Evolutionary conservation across 2,113 vertebrate species (phyloP), one percentile per base, ranked within the genome.

Genomic region (Tenebrosternarchus preto): DNA sequence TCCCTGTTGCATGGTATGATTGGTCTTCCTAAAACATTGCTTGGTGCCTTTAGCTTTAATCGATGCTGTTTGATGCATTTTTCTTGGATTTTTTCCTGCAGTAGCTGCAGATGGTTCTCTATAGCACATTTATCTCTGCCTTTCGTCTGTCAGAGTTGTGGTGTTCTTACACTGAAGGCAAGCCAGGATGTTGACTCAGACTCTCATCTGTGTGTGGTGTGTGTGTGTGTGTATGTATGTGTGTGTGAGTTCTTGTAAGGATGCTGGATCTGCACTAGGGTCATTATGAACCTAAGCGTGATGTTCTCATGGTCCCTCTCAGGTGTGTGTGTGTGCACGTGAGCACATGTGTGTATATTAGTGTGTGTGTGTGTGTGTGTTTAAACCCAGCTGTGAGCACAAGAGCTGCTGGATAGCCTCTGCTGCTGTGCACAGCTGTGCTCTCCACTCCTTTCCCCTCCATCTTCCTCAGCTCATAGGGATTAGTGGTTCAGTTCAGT

Each of bases 231-330:
- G 76, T 84, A 12, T 81, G 82, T 86, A 76, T 82, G 85, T 63
- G 68, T 88, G 85, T 89, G 78, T 24, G 19, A 61, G 71, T 68
- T 76, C 50, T 71, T 61, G 53, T 27, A 61, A 66, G 81, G 55
- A 29, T 73, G 29, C 63, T 67, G 79, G 77, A 76, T 75, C 86
- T 78, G 77, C 57, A 9, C 63, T 72, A 75, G 39, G 16, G 81
- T 87, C 89, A 90, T 89, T 87, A 86, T 76, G 77, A 81, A 77
- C 55, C 74, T 80, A 56, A 77, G 85, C 50, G 83, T 84, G 73
- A 84, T 78, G 78, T 85, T 81, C 29, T 76, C 27, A 43, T 27
- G 77, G 69, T 53, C 87, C 69, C 85, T 78, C 43, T 55, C 69
- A 71, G 43, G 15, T 71, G 39, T 31, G 55, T 19, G 31, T 68